Conservation (phyloP, 2,113 vertebrate species). For the Myocastor coypus region DNA sequence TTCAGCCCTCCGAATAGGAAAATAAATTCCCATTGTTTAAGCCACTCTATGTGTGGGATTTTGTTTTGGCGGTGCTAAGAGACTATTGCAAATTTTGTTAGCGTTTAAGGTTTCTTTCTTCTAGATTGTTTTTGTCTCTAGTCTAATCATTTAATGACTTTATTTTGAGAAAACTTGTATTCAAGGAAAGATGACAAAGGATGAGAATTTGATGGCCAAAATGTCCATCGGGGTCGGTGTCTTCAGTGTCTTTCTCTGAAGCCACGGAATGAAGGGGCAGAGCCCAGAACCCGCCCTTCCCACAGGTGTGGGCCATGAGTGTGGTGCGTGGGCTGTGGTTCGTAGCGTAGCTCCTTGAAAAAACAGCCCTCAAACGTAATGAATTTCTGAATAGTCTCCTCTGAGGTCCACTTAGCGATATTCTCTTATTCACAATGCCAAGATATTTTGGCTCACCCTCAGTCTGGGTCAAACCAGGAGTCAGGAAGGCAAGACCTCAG, state of each 20-base stretch:
- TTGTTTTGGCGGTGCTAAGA: background rate
- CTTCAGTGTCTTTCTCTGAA: background rate
- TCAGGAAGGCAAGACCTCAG: background rate
- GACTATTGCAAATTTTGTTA: background rate
- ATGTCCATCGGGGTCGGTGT: background rate
- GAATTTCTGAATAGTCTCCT: background rate
- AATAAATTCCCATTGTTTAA: background rate
- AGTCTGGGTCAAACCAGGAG: background rate
- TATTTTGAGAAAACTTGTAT: slow-evolving; percentile 43
- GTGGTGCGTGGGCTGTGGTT: background rate
- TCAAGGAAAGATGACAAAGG: background rate
- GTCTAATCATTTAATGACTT: background rate
- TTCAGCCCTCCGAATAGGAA: background rate
- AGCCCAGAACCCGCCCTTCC: background rate
- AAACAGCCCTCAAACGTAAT: background rate
- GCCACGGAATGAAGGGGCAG: background rate
- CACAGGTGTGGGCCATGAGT: background rate
- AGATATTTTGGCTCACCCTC: slow-evolving; percentile 39
- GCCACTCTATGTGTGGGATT: background rate
- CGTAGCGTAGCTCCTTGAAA: background rate
- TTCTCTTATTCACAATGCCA: background rate
- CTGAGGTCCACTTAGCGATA: background rate
- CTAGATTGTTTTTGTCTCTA: background rate
- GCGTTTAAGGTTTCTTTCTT: background rate
- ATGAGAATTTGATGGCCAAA: background rate